Percentiles rank a stretch among this genome's conserved stretches.
These are phyloP conservation scores for Noctilio leporinus DNA, from an alignment of 2,113 vertebrate species.

Conservation along the genomic window DNA sequence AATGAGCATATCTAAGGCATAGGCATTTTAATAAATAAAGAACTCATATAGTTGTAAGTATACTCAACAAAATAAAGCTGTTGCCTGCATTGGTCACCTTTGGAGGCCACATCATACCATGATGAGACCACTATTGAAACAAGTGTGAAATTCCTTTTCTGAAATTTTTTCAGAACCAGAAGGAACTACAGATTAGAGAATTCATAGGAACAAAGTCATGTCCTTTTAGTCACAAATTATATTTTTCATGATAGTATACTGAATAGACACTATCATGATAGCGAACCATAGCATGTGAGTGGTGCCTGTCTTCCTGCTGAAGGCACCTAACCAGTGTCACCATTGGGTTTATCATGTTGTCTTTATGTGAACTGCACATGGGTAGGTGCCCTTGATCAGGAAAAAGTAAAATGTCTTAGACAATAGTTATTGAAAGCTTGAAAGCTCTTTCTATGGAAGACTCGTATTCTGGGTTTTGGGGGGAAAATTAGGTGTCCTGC, in stretches of 20 bases:
- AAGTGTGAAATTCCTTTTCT: background rate
- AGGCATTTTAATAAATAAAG: background rate
- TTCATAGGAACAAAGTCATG: background rate
- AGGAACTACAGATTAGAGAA: background rate
- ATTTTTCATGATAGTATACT: no score
- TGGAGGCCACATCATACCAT: background rate
- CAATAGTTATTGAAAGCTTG: background rate
- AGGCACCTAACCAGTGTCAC: background rate
- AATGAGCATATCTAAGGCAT: background rate
- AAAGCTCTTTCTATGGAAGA: background rate
- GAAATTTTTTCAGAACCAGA: background rate
- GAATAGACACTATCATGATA: background rate
- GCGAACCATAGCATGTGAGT: rapidly evolving
- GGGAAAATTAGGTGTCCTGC: background rate
- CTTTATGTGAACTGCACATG: background rate
- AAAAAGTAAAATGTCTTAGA: background rate
- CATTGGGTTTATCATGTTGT: background rate
- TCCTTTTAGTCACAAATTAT: background rate
- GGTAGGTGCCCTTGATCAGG: background rate
- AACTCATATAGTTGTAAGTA: background rate
- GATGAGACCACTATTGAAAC: background rate
- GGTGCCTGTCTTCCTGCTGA: background rate
- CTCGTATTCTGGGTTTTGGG: background rate
- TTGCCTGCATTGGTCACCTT: background rate
- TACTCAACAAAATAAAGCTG: background rate